Evolutionary conservation across 2,888 invertebrate genomes (phyloP), one percentile per base, ranked within the genome.

Genomic region (Leucophenga maculata): DNA sequence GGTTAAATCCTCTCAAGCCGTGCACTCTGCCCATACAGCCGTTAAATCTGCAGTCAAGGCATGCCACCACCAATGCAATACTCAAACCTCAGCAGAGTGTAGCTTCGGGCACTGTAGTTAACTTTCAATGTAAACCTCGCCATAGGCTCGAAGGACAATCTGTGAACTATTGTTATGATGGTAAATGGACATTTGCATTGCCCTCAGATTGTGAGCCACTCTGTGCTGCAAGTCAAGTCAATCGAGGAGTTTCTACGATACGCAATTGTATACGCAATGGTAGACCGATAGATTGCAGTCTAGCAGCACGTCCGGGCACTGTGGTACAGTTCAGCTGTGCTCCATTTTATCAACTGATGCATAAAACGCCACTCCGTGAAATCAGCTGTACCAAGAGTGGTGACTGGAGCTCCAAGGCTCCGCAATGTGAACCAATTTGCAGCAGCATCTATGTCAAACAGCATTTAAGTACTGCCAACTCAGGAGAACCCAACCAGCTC

Each of bases 391-490:
- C 71, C 6, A 57, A 26, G 0, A 55, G 75, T 69, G 85, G 84
- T 1, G 70, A 74, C 46, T 87, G 87, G 87, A 18, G 69, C 71
- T 20, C 6, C 62, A 1, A 11, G 3, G 77, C 83, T 48, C 76
- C 73, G 3, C 71, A 68, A 3, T 87, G 87, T 68, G 67, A 69
- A 13, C 82, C 80, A 3, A 69, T 77, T 1, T 88, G 86, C 64
- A 86, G 86, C 1, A 39, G 6, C 0, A 64, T 77, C 46, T 0
- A 78, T 64, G 64, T 60, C 1, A 59, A 72, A 1, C 32, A 70
- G 31, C 78, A 78, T 4, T 87, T 86, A 6, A 87, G 86, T 86
- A 69, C 84, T 16, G 84, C 13, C 14, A 22, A 22, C 57, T 55
- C 1, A 11, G 4, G 11, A 0, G 0, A 4, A 26, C 26, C 26